Conservation (phyloP, 2,797 vertebrate genomes). For the Bradypus variegatus region DNA sequence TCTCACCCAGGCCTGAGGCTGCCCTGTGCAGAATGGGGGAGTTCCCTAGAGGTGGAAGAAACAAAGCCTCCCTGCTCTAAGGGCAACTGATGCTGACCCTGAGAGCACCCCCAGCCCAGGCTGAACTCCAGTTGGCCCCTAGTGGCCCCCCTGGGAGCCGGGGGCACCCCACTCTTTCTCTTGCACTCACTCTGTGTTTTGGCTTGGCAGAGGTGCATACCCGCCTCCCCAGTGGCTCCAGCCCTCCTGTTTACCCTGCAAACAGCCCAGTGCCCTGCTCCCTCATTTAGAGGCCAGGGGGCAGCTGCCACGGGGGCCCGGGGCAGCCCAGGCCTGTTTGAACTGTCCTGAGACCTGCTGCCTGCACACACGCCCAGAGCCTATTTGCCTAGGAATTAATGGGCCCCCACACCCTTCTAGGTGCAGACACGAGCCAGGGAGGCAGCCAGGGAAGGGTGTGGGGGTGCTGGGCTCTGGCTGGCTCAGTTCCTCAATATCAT, state of each 20-base stretch:
- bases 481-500: background rate
- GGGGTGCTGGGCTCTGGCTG: background rate
- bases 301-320: slow-evolving; percentile 35
- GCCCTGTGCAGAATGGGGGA: background rate
- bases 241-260: slow-evolving; percentile 77
- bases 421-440: slow-evolving; percentile 46
- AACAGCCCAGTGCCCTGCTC: slow-evolving; percentile 76
- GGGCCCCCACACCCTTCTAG: slow-evolving; percentile 64
- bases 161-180: slow-evolving; percentile 40
- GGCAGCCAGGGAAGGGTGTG: background rate
- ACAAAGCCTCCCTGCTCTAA: slow-evolving; percentile 32
- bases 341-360: slow-evolving; percentile 73
- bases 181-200: slow-evolving; percentile 68
- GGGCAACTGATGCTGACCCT: slow-evolving; percentile 66
- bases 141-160: slow-evolving; percentile 28
- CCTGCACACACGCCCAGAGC: slow-evolving; percentile 71
- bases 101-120: slow-evolving; percentile 53
- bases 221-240: slow-evolving; percentile 61
- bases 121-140: slow-evolving; percentile 42
- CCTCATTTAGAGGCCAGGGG: slow-evolving; percentile 73
- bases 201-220: slow-evolving; percentile 67
- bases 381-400: slow-evolving; percentile 75
- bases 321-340: slow-evolving; percentile 77
- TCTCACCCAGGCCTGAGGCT: background rate
- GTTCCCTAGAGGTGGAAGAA: background rate